Base-by-base conservation (phyloP, 1,140 invertebrate genomes). In the Drosophila chauvacae region DNA sequence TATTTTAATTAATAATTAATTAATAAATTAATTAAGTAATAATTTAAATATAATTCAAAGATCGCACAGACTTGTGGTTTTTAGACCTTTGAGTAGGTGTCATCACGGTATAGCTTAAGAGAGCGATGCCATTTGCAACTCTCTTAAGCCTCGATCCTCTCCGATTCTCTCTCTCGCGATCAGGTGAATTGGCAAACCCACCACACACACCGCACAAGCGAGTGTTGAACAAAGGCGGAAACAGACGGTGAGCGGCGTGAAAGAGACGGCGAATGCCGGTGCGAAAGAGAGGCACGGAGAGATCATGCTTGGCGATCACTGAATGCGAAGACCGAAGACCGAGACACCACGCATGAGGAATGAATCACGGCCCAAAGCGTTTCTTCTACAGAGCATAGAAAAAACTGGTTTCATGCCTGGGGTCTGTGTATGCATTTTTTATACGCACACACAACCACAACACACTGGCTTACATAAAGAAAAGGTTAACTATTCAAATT, bases 401-500 rank as follows among this genome's bases (percentile, higher is more conserved):
- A 72, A 88, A 90, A 90, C 84, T 78, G 84, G 84, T 88, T 88
- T 90, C 33, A 23, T 33, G 51, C 51, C 51, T 37, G 51, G 28
- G 28, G 62, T 10, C 37, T 74, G 65, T 80, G 81, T 82, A 87
- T 86, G 82, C 74, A 81, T 81, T 86, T 84, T 72, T 72, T 37
- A 47, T 13, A 47, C 42, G 23, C 45, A 16, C 20, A 50, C 39
- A 53, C 73, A 33, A 13, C 37, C 47, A 45, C 6, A 7, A 5
- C 4, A 28, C 10, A 41, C 20, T 30, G 39, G 51, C 63, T 53
- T 64, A 63, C 55, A 80, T 53, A 84, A 42, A 77, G 69, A 88
- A 87, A 90, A 87, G 84, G 84, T 87, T 87, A 87, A 88, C 69
- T 75, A 90, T 84, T 84, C 77, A 84, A 90, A 90, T 77, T 57